Conservation (phyloP, 1,140 invertebrate genomes). For the Armadillidium nasatum region DNA sequence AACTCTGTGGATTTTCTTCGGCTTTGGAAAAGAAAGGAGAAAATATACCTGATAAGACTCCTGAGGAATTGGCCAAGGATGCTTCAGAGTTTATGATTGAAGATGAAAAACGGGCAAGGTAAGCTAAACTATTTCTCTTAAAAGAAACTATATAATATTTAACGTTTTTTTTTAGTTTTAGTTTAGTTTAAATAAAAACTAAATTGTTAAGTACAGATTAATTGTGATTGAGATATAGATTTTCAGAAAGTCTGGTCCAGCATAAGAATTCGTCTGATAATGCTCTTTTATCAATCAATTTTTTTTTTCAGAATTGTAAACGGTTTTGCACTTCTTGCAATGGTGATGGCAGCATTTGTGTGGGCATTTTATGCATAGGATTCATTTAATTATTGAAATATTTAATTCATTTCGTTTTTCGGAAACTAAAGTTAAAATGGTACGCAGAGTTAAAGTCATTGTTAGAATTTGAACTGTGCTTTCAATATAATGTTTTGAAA, state of each 20-base stretch:
- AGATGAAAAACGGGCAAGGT: background rate
- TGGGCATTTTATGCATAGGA: background rate
- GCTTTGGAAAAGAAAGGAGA: background rate
- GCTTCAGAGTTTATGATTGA: background rate
- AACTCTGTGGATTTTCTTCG: background rate
- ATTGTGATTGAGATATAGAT: too few species aligned
- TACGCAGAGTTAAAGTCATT: too few species aligned
- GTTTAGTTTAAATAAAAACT: background rate
- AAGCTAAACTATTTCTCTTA: background rate
- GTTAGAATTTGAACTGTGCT: too few species aligned
- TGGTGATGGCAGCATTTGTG: background rate
- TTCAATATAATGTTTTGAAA: too few species aligned
- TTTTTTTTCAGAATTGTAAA: background rate
- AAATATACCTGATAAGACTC: background rate
- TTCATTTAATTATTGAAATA: too few species aligned
- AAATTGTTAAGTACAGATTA: background rate
- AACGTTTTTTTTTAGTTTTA: background rate
- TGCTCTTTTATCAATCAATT: background rate
- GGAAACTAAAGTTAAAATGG: too few species aligned
- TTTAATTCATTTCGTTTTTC: too few species aligned
- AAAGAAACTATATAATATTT: background rate
- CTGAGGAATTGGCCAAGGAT: background rate
- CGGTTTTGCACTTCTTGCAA: background rate
- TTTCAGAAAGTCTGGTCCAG: too few species aligned
- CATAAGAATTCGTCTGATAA: background rate